Evolutionary conservation across 2,888 invertebrate genomes (phyloP), one percentile per base, ranked within the genome.

Genomic region (Agonopterix arenella): DNA sequence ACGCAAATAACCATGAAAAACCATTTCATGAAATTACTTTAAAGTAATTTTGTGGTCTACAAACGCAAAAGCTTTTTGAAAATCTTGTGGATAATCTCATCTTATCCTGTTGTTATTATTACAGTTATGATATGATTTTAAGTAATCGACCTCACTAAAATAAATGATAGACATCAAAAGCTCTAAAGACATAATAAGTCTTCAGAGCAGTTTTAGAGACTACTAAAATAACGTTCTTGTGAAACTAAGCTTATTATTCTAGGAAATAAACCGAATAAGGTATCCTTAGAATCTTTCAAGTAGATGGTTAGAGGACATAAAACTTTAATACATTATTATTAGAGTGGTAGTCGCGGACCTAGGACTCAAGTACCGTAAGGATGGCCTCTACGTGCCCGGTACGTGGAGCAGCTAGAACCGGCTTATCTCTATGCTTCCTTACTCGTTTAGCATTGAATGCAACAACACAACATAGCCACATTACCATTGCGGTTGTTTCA

Each of bases 351-450:
- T 58, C 52, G 58, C 52, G 52, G 54, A 57, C 63, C 64, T 68
- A 75, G 66, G 72, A 67, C 66, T 67, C 57, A 62, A 70, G 75
- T 81, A 80, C 81, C 78, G 79, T 78, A 76, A 76, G 62, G 60
- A 67, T 72, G 73, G 72, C 68, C 73, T 73, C 65, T 66, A 68
- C 69, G 69, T 67, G 66, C 61, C 54, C 50, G 46, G 57, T 52
- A 28, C 57, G 53, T 58, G 54, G 52, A 54, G 57, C 53, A 53
- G 54, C 57, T 59, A 44, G 48, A 59, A 68, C 64, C 64, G 61
- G 69, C 65, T 68, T 60, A 53, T 59, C 53, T 63, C 62, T 66
- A 13, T 63, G 65, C 60, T 67, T 65, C 65, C 63, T 66, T 36
- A 5, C 57, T 62, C 56, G 60, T 62, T 68, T 70, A 68, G 61